Evolutionary conservation across 2,888 invertebrate species (phyloP), one percentile per base, ranked within the genome.

Genomic region (Nephrotoma appendiculata): DNA sequence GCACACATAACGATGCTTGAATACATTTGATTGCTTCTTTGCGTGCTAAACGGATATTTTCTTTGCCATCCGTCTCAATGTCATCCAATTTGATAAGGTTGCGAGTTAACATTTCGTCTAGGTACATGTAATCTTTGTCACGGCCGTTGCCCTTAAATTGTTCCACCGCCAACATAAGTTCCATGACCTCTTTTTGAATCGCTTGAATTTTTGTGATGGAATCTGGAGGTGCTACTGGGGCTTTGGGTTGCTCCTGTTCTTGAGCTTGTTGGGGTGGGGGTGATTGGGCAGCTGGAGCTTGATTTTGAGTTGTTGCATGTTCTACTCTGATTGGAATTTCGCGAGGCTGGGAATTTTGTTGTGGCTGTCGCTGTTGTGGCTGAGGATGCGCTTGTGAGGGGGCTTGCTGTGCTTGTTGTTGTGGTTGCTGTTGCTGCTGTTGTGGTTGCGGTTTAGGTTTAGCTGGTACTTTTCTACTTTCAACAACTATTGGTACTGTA

Each of bases 91-190:
- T 96, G 31, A 98, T 94, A 88, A 99, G 94, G 91, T 97, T 96
- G 88, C 98, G 94, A 0, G 98, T 98, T 83, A 99, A 92, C 98
- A 99, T 98, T 92, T 99, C 99, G 90, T 99, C 99, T 87, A 99
- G 92, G 91, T 94, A 98, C 88, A 96, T 92, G 90, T 97, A 99
- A 88, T 95, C 94, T 89, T 94, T 95, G 89, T 95, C 94, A 12
- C 93, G 92, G 88, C 93, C 92, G 88, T 93, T 92, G 5, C 97
- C 97, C 86, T 90, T 92, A 90, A 95, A 97, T 88, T 94, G 93
- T 89, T 96, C 95, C 0, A 97, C 96, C 89, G 95, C 93, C 41
- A 93, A 93, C 93, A 96, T 95, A 83, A 97, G 93, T 87, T 95
- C 95, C 48, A 96, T 94, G 1, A 97, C 96, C 89, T 97, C 96